phyloP scores from a whole-genome alignment of 2,113 vertebrate genomes.

The Dasyprocta punctata region DNA sequence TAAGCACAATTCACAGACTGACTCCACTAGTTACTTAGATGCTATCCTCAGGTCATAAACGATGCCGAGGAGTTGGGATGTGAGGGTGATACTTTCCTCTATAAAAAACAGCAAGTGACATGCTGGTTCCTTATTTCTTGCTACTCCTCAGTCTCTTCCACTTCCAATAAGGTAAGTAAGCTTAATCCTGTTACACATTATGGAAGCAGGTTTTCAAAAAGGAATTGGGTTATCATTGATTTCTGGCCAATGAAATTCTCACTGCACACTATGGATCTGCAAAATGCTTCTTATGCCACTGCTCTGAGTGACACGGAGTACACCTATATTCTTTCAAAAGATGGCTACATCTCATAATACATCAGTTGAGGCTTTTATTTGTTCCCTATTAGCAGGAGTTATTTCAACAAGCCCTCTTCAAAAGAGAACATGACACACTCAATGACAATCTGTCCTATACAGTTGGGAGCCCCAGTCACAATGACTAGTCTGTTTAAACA shows the following conservation, averaged over 20 bases:
- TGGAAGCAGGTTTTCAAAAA: constrained; percentile 55
- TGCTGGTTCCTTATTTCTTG: not conserved
- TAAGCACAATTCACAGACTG: constrained; percentile 10
- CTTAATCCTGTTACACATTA: constrained; percentile 52
- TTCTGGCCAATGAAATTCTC: not conserved
- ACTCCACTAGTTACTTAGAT: constrained; percentile 2
- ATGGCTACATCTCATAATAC: not conserved
- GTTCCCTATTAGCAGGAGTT: constrained; percentile 51
- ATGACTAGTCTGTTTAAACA: constrained; percentile 24
- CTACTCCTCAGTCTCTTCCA: not conserved
- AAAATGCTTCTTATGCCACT: not conserved
- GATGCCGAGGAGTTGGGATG: not conserved
- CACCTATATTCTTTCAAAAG: not conserved
- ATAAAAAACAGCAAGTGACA: constrained; percentile 36
- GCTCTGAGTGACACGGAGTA: not conserved
- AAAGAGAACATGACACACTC: constrained; percentile 56
- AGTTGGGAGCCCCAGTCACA: not conserved
- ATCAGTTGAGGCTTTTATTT: constrained; percentile 30
- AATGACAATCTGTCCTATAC: constrained; percentile 45
- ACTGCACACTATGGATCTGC: not conserved
- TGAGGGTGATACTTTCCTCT: not conserved
- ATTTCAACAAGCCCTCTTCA: constrained; percentile 54
- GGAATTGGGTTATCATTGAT: constrained; percentile 62
- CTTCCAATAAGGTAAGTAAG: constrained; percentile 35
- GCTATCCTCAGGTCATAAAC: not conserved